phyloP scores from a whole-genome alignment of 2,888 invertebrate genomes.

The Apamea sordens region DNA sequence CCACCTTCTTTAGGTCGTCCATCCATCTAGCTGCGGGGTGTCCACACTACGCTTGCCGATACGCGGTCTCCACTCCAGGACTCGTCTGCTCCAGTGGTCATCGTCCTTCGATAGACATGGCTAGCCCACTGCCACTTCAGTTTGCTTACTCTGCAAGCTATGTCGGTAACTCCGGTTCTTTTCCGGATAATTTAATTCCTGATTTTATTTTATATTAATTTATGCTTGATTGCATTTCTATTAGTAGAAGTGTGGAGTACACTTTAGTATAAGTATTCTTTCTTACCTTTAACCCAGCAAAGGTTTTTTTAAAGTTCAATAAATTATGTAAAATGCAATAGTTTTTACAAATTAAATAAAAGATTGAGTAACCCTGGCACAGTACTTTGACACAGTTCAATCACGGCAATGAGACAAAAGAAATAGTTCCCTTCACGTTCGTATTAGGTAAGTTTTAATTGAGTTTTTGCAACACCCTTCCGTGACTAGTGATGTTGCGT shows the following conservation, averaged over 20 bases:
- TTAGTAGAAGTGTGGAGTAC: neutral
- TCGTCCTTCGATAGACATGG: too few relatives aligned
- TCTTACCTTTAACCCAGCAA: neutral
- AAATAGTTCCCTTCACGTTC: conserved; percentile 68
- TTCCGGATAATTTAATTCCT: too few relatives aligned
- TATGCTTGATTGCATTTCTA: neutral
- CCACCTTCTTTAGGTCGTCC: too few relatives aligned
- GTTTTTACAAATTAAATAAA: neutral
- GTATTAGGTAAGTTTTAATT: conserved; percentile 84
- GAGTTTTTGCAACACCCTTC: conserved; percentile 80
- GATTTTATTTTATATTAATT: neutral
- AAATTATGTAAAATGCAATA: neutral
- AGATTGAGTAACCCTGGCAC: conserved; percentile 21
- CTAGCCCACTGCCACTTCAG: too few relatives aligned
- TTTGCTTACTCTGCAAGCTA: too few relatives aligned
- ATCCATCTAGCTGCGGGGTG: too few relatives aligned
- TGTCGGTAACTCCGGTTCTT: too few relatives aligned
- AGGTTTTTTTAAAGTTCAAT: neutral
- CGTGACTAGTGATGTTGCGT: conserved; percentile 69
- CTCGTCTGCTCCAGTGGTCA: too few relatives aligned
- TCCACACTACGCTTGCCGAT: too few relatives aligned
- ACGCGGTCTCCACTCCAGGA: too few relatives aligned
- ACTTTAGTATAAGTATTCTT: neutral
- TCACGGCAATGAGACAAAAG: conserved; percentile 68
- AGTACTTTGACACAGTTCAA: conserved; percentile 65